Base-by-base conservation (phyloP, 2,113 vertebrate genomes). In the Tragulus kanchil region DNA sequence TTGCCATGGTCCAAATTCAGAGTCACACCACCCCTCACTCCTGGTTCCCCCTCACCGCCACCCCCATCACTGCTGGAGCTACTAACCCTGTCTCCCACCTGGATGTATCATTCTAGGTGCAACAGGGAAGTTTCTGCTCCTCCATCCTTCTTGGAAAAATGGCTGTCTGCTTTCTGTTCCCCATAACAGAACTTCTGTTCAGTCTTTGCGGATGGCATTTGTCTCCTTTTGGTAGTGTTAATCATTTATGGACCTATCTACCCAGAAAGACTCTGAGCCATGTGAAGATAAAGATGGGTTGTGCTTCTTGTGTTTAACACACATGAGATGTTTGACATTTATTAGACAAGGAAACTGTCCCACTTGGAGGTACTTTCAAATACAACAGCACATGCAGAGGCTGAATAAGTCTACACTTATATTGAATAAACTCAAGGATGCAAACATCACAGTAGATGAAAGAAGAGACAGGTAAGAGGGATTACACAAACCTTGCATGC, bases 381-480 rank as follows among this genome's bases (percentile, higher is more conserved):
- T 58, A 67, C 31, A 84, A 77, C 58, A 62, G 77, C n/a, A 2
- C 52, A 54, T 10, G 17, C 36, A 56, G 21, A 89, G 58, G 65
- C 23, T 12, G 45, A 86, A 3, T 56, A n/a, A 89, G 50, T 62
- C 85, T 42, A 85, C 17, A 36, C 8, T 42, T 89, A 48, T 2
- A 36, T 48, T 73, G 89, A 87, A 90, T 50, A 81, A 75, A 52
- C 3, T 28, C 65, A 71, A 89, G 45, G n/a, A 26, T 59, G 9
- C 25, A 79, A 67, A 85, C 2, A 8, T 77, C 50, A 26, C 4
- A 42, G 0, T 1, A 84, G 95, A 65, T 42, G 50, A 95, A 96
- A 95, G 67, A 28, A 75, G 7, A 71, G 75, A 67, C 75, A 50
- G 9, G 17, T 62, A 59, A 93, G 54, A 85, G 77, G 91, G 81